phyloP scores from a whole-genome alignment of 2,888 invertebrate genomes.

The Noctua fimbriata region DNA sequence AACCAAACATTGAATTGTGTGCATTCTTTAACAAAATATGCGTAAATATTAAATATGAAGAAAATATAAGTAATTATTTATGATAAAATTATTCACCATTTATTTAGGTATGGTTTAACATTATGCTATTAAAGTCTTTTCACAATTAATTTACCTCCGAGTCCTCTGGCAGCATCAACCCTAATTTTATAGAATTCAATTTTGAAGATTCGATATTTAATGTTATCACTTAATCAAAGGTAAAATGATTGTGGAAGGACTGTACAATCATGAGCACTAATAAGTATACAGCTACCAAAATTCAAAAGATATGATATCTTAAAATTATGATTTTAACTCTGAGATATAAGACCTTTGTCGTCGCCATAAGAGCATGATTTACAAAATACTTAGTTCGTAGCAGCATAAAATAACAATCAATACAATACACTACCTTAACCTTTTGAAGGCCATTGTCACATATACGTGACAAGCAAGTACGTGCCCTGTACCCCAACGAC shows the following conservation, averaged over 20 bases:
- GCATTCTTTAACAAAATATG: background rate
- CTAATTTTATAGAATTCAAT: too few species aligned
- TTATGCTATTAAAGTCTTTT: background rate
- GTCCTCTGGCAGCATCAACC: background rate
- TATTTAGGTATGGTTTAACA: background rate
- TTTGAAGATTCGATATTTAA: background rate
- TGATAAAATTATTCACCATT: constrained; percentile 13
- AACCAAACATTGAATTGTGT: background rate
- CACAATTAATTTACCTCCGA: background rate
- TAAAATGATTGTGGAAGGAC: background rate
- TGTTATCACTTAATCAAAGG: background rate
- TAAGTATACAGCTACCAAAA: background rate
- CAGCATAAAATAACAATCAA: background rate
- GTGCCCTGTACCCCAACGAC: too few species aligned
- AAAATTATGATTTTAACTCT: too few species aligned
- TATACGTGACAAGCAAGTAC: too few species aligned
- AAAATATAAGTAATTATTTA: background rate
- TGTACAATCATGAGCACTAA: background rate
- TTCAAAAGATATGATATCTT: background rate
- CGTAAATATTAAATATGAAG: background rate
- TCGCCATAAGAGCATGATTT: too few species aligned
- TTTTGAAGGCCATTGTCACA: too few species aligned
- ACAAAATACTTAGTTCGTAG: background rate
- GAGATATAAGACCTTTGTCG: background rate
- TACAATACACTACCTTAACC: too few species aligned